Conservation (phyloP, 2,888 invertebrate species). For the Drosophila imparisetae region DNA sequence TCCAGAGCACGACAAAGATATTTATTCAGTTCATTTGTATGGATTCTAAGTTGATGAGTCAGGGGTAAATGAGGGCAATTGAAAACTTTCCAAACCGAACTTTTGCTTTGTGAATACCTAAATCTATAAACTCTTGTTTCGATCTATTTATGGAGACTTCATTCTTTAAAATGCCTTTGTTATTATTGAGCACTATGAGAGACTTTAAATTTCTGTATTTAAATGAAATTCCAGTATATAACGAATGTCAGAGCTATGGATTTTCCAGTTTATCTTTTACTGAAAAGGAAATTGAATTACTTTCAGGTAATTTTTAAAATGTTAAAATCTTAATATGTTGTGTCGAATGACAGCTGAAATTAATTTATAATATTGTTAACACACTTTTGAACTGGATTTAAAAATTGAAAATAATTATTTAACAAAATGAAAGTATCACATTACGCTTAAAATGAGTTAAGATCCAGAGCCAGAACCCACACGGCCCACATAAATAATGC, state of each 20-base stretch:
- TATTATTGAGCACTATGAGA: neutral
- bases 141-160: neutral
- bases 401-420: slow-evolving; percentile 37
- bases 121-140: neutral
- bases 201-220: neutral
- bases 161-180: neutral
- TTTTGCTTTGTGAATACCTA: slow-evolving; percentile 13
- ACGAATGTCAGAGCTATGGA: neutral
- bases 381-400: slow-evolving; percentile 33
- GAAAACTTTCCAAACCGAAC: slow-evolving; percentile 14
- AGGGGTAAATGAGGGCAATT: neutral
- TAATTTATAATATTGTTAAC: slow-evolving; percentile 29
- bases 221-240: neutral
- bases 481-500: slow-evolving; percentile 21
- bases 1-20: slow-evolving; percentile 22
- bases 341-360: slow-evolving; percentile 15
- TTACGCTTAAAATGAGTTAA: slow-evolving; percentile 32
- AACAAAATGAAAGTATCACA: slow-evolving; percentile 15
- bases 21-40: slow-evolving; percentile 44
- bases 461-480: neutral
- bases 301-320: neutral
- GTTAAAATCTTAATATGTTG: neutral
- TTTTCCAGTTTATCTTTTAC: neutral
- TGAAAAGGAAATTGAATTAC: slow-evolving; percentile 1
- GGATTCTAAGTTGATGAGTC: slow-evolving; percentile 21